Percentiles rank a stretch among this genome's conserved stretches.
phyloP scores from a whole-genome alignment of 2,113 vertebrate genomes.

The Poecilia latipinna region DNA sequence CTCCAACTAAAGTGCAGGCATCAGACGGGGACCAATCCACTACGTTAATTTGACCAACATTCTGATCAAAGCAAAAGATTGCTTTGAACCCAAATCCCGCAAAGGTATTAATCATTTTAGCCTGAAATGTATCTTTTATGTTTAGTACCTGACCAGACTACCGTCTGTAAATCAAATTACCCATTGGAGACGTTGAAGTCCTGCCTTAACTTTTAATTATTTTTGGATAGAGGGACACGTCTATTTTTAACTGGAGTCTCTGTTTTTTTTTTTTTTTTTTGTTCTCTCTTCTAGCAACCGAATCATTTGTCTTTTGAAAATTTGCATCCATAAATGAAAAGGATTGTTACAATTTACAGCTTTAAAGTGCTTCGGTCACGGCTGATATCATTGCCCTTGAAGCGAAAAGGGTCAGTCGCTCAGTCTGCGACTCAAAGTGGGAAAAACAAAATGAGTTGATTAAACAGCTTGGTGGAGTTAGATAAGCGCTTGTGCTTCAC shows the following conservation, averaged over 20 bases:
- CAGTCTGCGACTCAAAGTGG: conserved; percentile 31
- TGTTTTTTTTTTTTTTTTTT: not conserved
- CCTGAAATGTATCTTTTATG: not conserved
- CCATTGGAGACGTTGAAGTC: not conserved
- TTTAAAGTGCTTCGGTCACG: conserved; percentile 13
- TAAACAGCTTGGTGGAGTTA: conserved; percentile 53
- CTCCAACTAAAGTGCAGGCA: not conserved
- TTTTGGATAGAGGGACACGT: not conserved
- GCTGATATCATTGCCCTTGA: conserved; percentile 35
- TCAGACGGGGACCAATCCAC: not conserved
- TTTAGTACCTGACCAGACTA: not conserved
- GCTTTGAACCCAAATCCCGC: not conserved
- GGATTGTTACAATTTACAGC: conserved; percentile 7
- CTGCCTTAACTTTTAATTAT: not conserved
- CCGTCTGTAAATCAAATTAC: not conserved
- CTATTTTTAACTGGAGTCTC: not conserved
- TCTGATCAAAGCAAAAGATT: not conserved
- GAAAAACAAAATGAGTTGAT: conserved; percentile 62
- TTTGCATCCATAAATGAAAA: not conserved
- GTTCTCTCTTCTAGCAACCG: not conserved
- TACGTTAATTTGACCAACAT: not conserved
- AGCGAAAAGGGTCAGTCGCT: conserved; percentile 41
- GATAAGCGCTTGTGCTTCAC: conserved; percentile 53
- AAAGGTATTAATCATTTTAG: not conserved
- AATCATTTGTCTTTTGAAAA: conserved; percentile 17